These are phyloP conservation scores for Lacerta bilineata DNA, from an alignment of 2,797 vertebrate genomes.

Conservation along the genomic window DNA sequence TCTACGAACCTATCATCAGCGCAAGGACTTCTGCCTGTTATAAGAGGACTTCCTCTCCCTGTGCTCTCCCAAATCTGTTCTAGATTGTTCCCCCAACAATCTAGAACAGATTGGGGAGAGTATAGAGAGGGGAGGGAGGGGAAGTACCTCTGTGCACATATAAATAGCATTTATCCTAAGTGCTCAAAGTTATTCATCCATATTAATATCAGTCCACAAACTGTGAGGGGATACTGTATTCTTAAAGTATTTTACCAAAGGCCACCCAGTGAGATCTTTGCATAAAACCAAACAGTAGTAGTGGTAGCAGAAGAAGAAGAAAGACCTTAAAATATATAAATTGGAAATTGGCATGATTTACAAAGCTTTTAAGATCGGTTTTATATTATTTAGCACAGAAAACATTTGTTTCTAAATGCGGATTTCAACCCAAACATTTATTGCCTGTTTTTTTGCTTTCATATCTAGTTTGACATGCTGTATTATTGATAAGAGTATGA, in stretches of 20 bases:
- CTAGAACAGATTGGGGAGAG: no score
- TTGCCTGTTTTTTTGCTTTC: constrained; percentile 24
- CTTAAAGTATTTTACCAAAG: neutral
- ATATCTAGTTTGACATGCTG: neutral
- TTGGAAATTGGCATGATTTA: neutral
- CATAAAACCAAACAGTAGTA: neutral
- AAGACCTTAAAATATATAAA: neutral
- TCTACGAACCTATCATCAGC: no score
- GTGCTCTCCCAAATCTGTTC: no score
- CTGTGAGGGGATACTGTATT: neutral
- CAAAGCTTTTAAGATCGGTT: constrained; percentile 21
- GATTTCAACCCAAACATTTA: constrained; percentile 20
- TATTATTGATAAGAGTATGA: constrained; percentile 26
- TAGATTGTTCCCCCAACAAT: no score
- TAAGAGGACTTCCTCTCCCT: no score
- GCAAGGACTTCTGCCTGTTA: no score
- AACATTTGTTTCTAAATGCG: neutral
- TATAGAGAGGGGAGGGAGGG: no score
- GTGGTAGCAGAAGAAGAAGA: no score
- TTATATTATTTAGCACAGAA: neutral
- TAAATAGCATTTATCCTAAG: no score
- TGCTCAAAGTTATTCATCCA: neutral
- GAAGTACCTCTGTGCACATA: no score
- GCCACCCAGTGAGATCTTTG: neutral
- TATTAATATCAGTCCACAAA: neutral